Evolutionary conservation across 2,888 invertebrate species (phyloP).

Genomic region (Malthinus seriepunctatus): DNA sequence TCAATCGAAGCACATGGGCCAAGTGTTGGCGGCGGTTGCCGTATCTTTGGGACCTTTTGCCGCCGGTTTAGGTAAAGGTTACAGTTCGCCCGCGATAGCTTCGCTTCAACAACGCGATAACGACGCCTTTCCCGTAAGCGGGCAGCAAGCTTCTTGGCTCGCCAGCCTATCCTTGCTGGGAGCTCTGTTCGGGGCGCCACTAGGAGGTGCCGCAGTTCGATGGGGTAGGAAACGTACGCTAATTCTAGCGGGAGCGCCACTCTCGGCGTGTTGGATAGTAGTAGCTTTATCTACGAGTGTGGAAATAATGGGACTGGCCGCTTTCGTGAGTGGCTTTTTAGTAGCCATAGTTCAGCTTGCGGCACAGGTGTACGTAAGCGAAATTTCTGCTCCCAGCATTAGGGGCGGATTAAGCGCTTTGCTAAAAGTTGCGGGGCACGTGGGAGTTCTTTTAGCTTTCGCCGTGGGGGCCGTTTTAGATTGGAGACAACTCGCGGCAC

Average conservation of each 20-base stretch:
- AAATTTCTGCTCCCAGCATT: slow-evolving; percentile 85
- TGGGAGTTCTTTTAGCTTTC: slow-evolving; percentile 83
- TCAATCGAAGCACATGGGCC: slow-evolving; percentile 50
- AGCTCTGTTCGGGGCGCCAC: slow-evolving; percentile 77
- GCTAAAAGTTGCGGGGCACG: slow-evolving; percentile 82
- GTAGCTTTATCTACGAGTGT: slow-evolving; percentile 79
- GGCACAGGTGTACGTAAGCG: slow-evolving; percentile 80
- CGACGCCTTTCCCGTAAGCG: slow-evolving; percentile 65
- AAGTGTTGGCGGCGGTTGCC: slow-evolving; percentile 78
- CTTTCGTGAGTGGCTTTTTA: slow-evolving; percentile 75
- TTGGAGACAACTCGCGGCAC: slow-evolving; percentile 82
- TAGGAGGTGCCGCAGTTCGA: slow-evolving; percentile 78
- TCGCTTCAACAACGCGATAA: slow-evolving; percentile 68
- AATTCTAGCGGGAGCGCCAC: slow-evolving; percentile 72
- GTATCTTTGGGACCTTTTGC: slow-evolving; percentile 80
- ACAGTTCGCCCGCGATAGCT: slow-evolving; percentile 81
- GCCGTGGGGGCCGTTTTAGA: slow-evolving; percentile 80
- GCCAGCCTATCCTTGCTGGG: slow-evolving; percentile 79
- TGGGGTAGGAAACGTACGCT: slow-evolving; percentile 73
- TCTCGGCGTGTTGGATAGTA: slow-evolving; percentile 79
- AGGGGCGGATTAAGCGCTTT: slow-evolving; percentile 86
- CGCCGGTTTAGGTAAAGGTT: slow-evolving; percentile 79
- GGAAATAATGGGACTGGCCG: slow-evolving; percentile 79
- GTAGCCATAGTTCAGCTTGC: slow-evolving; percentile 54
- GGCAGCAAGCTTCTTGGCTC: slow-evolving; percentile 81